These are phyloP conservation scores for Leptinotarsa rubiginosa DNA, from an alignment of 2,888 invertebrate species.

Conservation along the genomic window DNA sequence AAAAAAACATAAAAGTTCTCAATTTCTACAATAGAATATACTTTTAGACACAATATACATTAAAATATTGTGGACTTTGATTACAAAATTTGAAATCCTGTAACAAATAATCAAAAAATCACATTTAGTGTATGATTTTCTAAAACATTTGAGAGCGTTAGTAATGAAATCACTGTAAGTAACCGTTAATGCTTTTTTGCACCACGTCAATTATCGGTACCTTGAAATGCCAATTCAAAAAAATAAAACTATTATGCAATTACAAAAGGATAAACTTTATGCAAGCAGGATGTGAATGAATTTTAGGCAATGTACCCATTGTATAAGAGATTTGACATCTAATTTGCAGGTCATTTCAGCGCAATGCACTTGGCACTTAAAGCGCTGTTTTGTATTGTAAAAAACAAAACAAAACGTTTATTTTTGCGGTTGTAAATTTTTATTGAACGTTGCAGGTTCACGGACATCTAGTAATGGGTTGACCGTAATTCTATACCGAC, in stretches of 20 bases:
- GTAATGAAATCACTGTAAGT: too few species aligned
- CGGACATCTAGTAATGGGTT: constrained; percentile 52
- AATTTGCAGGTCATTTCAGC: constrained; percentile 48
- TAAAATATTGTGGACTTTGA: too few species aligned
- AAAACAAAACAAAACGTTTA: constrained; percentile 50
- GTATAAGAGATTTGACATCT: constrained; percentile 46
- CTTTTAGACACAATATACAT: too few species aligned
- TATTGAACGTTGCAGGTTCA: constrained; percentile 58
- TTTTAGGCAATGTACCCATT: constrained; percentile 48
- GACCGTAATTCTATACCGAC: constrained; percentile 55
- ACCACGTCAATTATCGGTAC: constrained; percentile 17
- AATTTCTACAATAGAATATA: too few species aligned
- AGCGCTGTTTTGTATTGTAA: constrained; percentile 34
- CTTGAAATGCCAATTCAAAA: constrained; percentile 31
- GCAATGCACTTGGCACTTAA: constrained; percentile 44
- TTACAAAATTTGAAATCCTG: too few species aligned
- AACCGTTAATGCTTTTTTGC: neutral
- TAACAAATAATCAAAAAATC: too few species aligned
- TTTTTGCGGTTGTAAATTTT: constrained; percentile 50
- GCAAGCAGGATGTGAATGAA: constrained; percentile 45
- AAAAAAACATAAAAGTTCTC: too few species aligned
- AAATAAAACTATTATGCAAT: constrained; percentile 51
- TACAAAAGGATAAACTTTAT: constrained; percentile 39
- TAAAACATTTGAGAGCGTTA: too few species aligned
- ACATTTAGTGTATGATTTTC: too few species aligned